phyloP scores from a whole-genome alignment of 2,888 invertebrate species.

The Alloscopus bannaensis region DNA sequence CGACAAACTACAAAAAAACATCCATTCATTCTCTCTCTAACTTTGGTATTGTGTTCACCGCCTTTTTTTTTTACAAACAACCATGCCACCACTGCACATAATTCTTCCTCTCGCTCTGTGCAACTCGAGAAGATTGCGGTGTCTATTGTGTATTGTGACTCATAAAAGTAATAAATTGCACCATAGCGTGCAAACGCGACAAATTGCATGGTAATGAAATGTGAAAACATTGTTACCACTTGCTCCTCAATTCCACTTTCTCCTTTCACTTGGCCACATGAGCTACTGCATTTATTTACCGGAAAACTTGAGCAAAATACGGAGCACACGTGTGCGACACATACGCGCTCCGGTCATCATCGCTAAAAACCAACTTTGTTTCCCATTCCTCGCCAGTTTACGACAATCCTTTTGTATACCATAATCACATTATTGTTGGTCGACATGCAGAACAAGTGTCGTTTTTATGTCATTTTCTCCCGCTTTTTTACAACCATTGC shows the following conservation, averaged over 20 bases:
- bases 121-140: not conserved
- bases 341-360: slow-evolving; percentile 5
- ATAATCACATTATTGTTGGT: slow-evolving; percentile 11
- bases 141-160: slow-evolving; percentile 23
- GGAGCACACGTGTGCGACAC: no score
- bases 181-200: slow-evolving; percentile 43
- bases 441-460: slow-evolving; percentile 22
- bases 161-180: slow-evolving; percentile 48
- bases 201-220: slow-evolving; percentile 47
- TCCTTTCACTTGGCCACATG: not conserved
- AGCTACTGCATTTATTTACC: no score
- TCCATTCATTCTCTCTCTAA: no score
- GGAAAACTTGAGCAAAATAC: no score
- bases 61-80: no score
- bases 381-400: not conserved
- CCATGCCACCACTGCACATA: no score
- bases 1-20: no score
- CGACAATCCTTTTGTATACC: not conserved
- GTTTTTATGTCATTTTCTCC: slow-evolving; percentile 17
- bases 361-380: no score
- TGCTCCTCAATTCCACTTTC: slow-evolving; percentile 7
- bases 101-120: no score
- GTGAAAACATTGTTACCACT: slow-evolving; percentile 28
- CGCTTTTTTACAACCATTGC: not conserved
- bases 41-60: no score